Conservation (phyloP, 2,797 vertebrate genomes). For the Acomys russatus region DNA sequence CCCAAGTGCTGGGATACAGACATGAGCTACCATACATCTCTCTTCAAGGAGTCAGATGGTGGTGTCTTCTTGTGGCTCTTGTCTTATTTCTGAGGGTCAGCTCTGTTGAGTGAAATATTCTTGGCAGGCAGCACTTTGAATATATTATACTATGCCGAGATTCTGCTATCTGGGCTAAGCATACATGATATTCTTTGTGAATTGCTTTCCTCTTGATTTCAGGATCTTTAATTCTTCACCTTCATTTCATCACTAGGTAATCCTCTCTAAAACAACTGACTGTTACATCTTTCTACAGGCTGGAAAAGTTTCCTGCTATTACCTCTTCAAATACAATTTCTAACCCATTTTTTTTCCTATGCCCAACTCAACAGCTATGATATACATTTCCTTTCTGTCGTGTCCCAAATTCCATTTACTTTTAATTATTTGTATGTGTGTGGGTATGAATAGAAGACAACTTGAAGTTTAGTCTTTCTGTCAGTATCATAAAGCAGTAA, state of each 20-base stretch:
- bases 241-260: neutral
- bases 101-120: neutral
- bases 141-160: neutral
- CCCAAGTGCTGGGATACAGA: too few relatives aligned
- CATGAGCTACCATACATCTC: too few relatives aligned
- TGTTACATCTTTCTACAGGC: neutral
- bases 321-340: neutral
- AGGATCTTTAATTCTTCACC: neutral
- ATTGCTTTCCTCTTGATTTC: neutral
- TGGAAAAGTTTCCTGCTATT: neutral
- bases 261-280: neutral
- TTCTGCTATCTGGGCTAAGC: neutral
- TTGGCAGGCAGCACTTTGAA: neutral
- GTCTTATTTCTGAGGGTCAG: neutral
- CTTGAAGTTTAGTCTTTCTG: neutral
- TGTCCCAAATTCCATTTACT: neutral
- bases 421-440: neutral
- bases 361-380: neutral
- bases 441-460: neutral
- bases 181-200: neutral
- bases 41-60: neutral
- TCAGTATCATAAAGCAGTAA: neutral
- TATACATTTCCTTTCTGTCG: neutral
- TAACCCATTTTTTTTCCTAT: neutral
- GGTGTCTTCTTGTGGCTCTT: neutral